These are phyloP conservation scores for Argynnis bischoffii DNA, from an alignment of 2,888 invertebrate species.

Conservation along the genomic window DNA sequence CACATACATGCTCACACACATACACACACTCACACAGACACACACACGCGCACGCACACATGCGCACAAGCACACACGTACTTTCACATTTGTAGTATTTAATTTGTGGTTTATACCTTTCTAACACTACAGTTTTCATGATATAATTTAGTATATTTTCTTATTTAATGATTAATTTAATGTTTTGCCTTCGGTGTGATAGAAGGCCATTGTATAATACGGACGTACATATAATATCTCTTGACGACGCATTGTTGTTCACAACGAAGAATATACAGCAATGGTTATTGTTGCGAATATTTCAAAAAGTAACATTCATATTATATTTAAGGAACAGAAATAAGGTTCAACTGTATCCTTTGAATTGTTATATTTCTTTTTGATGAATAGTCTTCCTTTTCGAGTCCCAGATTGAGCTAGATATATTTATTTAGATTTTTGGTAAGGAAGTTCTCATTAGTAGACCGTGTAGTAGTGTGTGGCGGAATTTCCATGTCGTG, in stretches of 20 bases:
- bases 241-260: slow-evolving; percentile 23
- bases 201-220: not conserved
- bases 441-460: too few relatives aligned
- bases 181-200: not conserved
- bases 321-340: slow-evolving; percentile 11
- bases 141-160: not conserved
- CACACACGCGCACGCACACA: too few relatives aligned
- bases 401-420: too few relatives aligned
- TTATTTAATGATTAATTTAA: not conserved
- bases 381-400: not conserved
- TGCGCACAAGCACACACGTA: too few relatives aligned
- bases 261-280: slow-evolving; percentile 5
- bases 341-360: not conserved
- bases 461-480: too few relatives aligned
- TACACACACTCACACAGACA: too few relatives aligned
- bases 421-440: too few relatives aligned
- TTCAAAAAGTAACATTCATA: slow-evolving; percentile 5
- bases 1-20: too few relatives aligned
- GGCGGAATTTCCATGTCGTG: too few relatives aligned
- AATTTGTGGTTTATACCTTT: too few relatives aligned
- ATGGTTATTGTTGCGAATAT: slow-evolving; percentile 15
- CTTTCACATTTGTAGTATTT: too few relatives aligned
- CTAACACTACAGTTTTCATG: too few relatives aligned
- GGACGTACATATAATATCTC: slow-evolving; percentile 5
- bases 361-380: not conserved